phyloP scores from a whole-genome alignment of 2,888 invertebrate genomes.

The Tromatobia lineatoria region DNA sequence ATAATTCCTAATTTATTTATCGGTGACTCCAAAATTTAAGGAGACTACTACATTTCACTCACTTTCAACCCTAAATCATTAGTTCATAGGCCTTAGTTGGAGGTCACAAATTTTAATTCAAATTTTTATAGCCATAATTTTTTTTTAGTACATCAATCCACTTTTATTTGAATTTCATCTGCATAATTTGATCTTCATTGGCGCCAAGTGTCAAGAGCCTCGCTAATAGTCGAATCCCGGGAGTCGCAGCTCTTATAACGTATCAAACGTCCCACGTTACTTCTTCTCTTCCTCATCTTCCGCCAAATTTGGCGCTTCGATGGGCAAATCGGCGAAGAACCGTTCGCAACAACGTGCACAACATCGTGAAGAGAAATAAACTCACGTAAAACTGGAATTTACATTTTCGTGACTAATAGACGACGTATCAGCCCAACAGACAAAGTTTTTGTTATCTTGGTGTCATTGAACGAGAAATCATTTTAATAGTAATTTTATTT shows the following conservation, averaged over 20 bases:
- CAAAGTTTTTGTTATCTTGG: background rate
- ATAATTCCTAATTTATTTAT: too few relatives aligned
- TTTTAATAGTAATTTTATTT: background rate
- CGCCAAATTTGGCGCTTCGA: constrained; percentile 66
- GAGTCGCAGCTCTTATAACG: constrained; percentile 5
- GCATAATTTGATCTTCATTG: background rate
- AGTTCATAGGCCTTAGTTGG: background rate
- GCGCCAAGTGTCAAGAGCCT: background rate
- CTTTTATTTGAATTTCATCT: background rate
- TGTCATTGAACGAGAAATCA: background rate
- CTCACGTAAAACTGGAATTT: constrained; percentile 16
- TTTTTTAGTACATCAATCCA: background rate
- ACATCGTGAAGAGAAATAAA: constrained; percentile 22
- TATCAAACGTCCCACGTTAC: constrained; percentile 40
- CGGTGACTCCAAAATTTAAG: too few relatives aligned
- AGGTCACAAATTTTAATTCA: background rate
- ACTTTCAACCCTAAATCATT: background rate
- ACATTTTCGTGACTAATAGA: constrained; percentile 14
- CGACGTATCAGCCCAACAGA: background rate
- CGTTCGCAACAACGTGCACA: constrained; percentile 49
- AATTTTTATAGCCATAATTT: background rate
- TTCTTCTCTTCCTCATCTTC: constrained; percentile 40
- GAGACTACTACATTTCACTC: constrained; percentile 20
- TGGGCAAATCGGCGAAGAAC: constrained; percentile 64
- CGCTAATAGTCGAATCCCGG: constrained; percentile 24